Percentiles rank a stretch among this genome's conserved stretches.
Conservation (phyloP, 2,113 vertebrate species). For the Junco hyemalis region DNA sequence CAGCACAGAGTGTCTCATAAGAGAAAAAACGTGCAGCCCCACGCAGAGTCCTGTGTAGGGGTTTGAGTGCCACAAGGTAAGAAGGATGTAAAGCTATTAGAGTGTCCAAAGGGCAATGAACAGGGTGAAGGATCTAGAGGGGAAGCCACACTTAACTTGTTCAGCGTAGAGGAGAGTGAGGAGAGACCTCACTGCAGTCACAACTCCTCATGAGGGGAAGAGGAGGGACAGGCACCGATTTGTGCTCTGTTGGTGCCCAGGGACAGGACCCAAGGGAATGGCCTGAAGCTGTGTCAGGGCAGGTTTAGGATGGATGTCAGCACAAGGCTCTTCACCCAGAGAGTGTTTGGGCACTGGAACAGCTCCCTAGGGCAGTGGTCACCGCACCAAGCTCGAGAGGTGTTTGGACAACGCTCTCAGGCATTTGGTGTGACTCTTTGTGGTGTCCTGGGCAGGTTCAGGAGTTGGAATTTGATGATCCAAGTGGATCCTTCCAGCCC, state of each 20-base stretch:
- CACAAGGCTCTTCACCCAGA: not conserved
- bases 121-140: not conserved
- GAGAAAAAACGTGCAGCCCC: not conserved
- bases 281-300: not conserved
- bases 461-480: not conserved
- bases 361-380: not conserved
- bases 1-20: not conserved
- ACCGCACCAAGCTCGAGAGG: not conserved
- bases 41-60: fast-evolving
- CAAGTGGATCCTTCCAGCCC: not conserved
- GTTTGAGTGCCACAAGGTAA: not conserved
- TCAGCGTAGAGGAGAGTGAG: not conserved
- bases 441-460: not conserved
- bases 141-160: not conserved
- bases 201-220: fast-evolving
- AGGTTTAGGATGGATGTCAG: not conserved
- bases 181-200: not conserved
- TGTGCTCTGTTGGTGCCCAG: no score
- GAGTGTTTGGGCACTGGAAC: fast-evolving
- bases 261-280: not conserved
- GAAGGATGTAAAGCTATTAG: not conserved
- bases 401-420: not conserved
- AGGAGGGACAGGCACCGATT: not conserved
- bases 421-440: not conserved
- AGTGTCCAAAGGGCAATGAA: not conserved